Evolutionary conservation across 2,113 vertebrate species (phyloP).

Genomic region (Hiodon tergisus): DNA sequence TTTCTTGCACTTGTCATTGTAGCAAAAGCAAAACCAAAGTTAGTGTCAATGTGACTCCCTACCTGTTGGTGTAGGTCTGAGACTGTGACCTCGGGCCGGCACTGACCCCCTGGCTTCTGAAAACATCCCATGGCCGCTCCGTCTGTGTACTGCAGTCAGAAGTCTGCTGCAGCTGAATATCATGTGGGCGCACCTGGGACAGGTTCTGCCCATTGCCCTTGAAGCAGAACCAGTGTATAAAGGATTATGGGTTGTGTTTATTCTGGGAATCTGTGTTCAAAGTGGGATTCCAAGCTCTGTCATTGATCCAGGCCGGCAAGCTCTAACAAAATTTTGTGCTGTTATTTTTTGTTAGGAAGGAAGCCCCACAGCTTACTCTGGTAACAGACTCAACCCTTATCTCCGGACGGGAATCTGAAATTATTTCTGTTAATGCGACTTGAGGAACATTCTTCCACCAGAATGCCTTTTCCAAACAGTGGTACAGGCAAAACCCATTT

Average conservation of each 20-base stretch:
- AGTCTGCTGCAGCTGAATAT: constrained; percentile 51
- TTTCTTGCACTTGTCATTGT: background rate
- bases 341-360: no score
- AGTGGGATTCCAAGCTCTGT: background rate
- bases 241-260: background rate
- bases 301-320: background rate
- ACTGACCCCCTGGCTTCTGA: constrained; percentile 22
- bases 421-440: background rate
- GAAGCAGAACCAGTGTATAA: constrained; percentile 2
- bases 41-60: background rate
- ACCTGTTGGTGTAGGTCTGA: constrained; percentile 47
- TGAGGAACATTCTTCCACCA: background rate
- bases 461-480: constrained; percentile 12
- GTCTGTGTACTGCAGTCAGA: constrained; percentile 46
- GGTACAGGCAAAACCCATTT: background rate
- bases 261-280: background rate
- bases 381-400: background rate
- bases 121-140: constrained; percentile 58
- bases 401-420: background rate
- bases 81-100: constrained; percentile 49
- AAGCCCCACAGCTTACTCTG: no score
- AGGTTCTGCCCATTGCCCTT: constrained; percentile 56
- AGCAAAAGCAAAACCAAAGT: background rate
- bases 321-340: no score
- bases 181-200: constrained; percentile 58